Base-by-base conservation (phyloP, 2,888 invertebrate genomes). In the Limnephilus lunatus region DNA sequence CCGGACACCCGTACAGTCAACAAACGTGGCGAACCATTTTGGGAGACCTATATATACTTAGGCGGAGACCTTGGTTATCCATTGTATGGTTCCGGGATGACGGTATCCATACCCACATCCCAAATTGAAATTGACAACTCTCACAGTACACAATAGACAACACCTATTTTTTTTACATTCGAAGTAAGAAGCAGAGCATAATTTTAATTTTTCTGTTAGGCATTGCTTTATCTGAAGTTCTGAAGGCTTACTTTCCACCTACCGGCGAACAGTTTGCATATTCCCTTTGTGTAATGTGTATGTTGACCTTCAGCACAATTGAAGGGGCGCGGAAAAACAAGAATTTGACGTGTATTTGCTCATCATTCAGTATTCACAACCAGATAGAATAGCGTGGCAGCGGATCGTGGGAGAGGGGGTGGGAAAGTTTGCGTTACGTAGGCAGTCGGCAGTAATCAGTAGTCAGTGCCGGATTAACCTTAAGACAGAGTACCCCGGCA, bases 351-450 rank as follows among this genome's bases (percentile, higher is more conserved):
- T 83, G 25, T 30, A 30, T 32, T 83, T 83, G 83, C 83, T 83
- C 83, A 83, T 83, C 83, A 31, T 83, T 83, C 32, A 83, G 35
- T 32, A 30, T 83, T 83, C 83, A 83, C 31, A 83, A n/a, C 12
- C 35, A 31, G 30, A 19, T 32, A 83, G 82, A 82, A 82, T 32
- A 83, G 19, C 31, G 35, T 68, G 53, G 53, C 53, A 68, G 25
- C 19, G 53, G 5, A 68, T 68, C 19, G 53, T 25, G 53, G 53
- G 25, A 3, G 53, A 1, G 53, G 3, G 53, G 14, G 53, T 25
- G 53, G 53, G 53, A 5, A 68, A 68, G 25, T 15, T 7, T 68
- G 53, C 53, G 53, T 68, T 68, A 68, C 25, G 53, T 25, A 68
- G 19, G 53, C 53, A 68, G 53, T 68, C 14, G 19, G 53, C 53